Evolutionary conservation across 2,888 invertebrate genomes (phyloP), one percentile per base, ranked within the genome.

Genomic region (Alviniconcha strummeri): DNA sequence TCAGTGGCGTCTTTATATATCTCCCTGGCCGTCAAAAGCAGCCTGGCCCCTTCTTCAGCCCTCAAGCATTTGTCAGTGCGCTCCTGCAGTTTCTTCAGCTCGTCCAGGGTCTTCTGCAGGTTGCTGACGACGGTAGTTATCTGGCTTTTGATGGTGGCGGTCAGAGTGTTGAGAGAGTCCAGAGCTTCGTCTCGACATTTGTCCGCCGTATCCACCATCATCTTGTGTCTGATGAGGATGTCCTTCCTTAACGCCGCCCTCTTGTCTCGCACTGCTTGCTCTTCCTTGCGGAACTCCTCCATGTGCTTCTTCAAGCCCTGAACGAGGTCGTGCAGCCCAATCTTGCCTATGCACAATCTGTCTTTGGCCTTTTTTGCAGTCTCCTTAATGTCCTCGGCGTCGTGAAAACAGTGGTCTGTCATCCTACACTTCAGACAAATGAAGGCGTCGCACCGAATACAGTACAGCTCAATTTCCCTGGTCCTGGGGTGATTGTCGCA

Each of bases 341-440:
- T n/a, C n/a, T n/a, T n/a, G n/a, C n/a, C n/a, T n/a, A n/a, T n/a
- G n/a, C n/a, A n/a, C n/a, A n/a, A n/a, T n/a, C n/a, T n/a, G n/a
- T n/a, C n/a, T n/a, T n/a, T n/a, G n/a, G n/a, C n/a, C 17, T 5
- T 36, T 78, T 78, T 13, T 19, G 78, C n/a, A 6, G 5, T 52
- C 5, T 78, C 52, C 15, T 64, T 19, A 5, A 78, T 13, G 52
- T 17, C 52, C 36, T 64, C 78, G 13, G 78, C 64, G 78, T 9
- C 17, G 64, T 78, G 78, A 17, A 7, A 52, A 7, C 0, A 2
- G 19, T 78, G 78, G 11, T 52, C 64, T 0, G n/a, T 57, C 64
- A 52, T 5, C n/a, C 64, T 64, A 15, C 78, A 78, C 64, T 78
- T 52, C 15, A 78, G 78, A n/a, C 78, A 78, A 52, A 78, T 78